These are phyloP conservation scores for Tinea semifulvella DNA, from an alignment of 2,888 invertebrate species.

Conservation along the genomic window DNA sequence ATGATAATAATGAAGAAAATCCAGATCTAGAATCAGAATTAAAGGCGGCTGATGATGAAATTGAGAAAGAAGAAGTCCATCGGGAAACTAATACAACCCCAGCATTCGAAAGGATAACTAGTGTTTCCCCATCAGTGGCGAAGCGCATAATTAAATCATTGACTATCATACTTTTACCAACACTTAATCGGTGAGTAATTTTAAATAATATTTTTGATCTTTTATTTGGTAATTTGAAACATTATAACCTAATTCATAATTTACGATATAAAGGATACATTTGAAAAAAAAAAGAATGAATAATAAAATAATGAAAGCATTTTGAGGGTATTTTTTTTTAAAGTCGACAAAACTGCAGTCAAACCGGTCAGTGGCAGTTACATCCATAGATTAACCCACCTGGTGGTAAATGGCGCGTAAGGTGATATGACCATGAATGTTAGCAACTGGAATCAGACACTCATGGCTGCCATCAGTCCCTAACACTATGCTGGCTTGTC, in stretches of 20 bases:
- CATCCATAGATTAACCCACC: no score
- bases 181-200: slow-evolving; percentile 74
- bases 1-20: slow-evolving; percentile 20
- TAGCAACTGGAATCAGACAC: no score
- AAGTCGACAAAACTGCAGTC: no score
- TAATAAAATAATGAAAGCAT: no score
- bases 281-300: slow-evolving; percentile 6
- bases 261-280: no score
- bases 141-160: slow-evolving; percentile 78
- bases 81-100: slow-evolving; percentile 35
- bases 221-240: not conserved
- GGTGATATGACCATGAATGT: no score
- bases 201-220: not conserved
- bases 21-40: slow-evolving; percentile 40
- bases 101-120: slow-evolving; percentile 53
- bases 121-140: slow-evolving; percentile 76
- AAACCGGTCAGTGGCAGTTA: no score
- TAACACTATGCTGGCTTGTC: no score
- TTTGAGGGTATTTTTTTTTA: no score
- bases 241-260: no score
- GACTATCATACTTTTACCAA: slow-evolving; percentile 77
- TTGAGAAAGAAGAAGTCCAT: slow-evolving; percentile 31
- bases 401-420: no score
- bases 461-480: no score
- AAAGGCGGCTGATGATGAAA: slow-evolving; percentile 47